These are phyloP conservation scores for Lamellibrachia columna DNA, from an alignment of 2,888 invertebrate species.

Conservation along the genomic window DNA sequence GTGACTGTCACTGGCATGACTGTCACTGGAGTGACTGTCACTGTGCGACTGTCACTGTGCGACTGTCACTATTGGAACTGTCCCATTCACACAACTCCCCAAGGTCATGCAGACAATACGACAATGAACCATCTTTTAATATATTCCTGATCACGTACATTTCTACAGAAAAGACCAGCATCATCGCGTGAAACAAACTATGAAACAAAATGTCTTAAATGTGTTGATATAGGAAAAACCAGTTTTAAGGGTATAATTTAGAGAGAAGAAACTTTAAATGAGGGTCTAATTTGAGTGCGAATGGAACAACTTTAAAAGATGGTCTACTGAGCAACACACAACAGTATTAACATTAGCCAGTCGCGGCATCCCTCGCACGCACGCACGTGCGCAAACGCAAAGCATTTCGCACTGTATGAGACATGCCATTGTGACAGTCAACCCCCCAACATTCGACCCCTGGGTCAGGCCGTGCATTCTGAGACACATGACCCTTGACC, in stretches of 20 bases:
- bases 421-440: neutral
- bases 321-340: neutral
- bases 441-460: neutral
- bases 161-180: too few species aligned
- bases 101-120: neutral
- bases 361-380: neutral
- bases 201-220: too few species aligned
- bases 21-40: too few species aligned
- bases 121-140: slow-evolving; percentile 1
- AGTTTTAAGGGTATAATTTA: neutral
- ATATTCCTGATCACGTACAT: neutral
- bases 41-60: too few species aligned
- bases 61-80: neutral
- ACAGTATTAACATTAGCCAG: too few species aligned
- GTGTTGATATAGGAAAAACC: too few species aligned
- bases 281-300: neutral
- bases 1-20: too few species aligned
- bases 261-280: neutral
- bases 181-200: too few species aligned
- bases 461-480: neutral
- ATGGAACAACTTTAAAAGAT: neutral
- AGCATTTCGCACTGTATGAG: neutral
- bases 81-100: neutral
- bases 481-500: neutral
- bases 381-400: neutral